Percentiles rank a stretch among this genome's conserved stretches.
Conservation (phyloP, 1,140 invertebrate genomes). For the Cyphomyrmex costatus region DNA sequence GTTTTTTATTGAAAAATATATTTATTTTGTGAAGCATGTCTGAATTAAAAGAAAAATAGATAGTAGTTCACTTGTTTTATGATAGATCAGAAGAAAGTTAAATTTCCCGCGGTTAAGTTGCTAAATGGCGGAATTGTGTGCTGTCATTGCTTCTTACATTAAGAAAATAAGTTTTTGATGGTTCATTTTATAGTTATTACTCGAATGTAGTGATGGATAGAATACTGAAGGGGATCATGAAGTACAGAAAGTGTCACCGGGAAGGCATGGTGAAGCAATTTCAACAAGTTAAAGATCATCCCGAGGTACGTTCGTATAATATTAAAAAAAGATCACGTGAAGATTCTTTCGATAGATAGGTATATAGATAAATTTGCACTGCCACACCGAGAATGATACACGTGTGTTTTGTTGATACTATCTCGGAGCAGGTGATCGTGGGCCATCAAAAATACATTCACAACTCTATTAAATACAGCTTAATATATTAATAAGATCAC, state of each 20-base stretch:
- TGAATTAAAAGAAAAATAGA: neutral
- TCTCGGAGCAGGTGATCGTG: neutral
- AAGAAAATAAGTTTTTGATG: slow-evolving; percentile 26
- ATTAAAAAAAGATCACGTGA: slow-evolving; percentile 12
- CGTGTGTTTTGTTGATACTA: slow-evolving; percentile 36
- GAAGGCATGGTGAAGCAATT: slow-evolving; percentile 96
- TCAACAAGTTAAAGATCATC: slow-evolving; percentile 94
- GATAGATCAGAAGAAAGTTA: neutral
- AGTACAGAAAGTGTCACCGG: slow-evolving; percentile 93
- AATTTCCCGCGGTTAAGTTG: slow-evolving; percentile 60
- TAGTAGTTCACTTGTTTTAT: neutral
- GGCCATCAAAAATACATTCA: neutral
- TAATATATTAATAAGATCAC: neutral
- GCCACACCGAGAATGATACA: neutral
- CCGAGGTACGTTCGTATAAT: slow-evolving; percentile 90
- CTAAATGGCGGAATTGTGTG: slow-evolving; percentile 73
- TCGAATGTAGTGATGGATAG: slow-evolving; percentile 90
- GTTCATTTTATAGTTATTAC: slow-evolving; percentile 28
- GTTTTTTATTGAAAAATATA: neutral
- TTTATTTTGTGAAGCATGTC: neutral
- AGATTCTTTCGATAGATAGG: neutral
- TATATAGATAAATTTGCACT: neutral
- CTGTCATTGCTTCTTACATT: slow-evolving; percentile 62
- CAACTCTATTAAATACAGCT: neutral
- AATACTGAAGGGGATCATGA: slow-evolving; percentile 95